Base-by-base conservation (phyloP, 2,888 invertebrate genomes). In the Lycaena phlaeas region DNA sequence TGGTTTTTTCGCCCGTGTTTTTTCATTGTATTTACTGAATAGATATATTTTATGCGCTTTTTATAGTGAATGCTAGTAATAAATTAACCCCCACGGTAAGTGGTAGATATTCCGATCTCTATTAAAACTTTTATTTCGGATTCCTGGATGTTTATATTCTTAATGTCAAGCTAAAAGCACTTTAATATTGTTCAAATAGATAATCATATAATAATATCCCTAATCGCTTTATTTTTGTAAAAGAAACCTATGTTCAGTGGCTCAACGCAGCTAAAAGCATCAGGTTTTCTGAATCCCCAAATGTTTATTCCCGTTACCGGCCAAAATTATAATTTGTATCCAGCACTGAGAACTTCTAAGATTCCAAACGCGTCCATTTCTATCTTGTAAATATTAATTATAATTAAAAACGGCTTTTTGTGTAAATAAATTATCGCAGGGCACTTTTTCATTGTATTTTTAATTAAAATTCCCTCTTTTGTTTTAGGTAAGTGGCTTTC, bases 381-480 rank as follows among this genome's bases (percentile, higher is more conserved):
- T 58, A 55, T 63, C 68, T 74, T 72, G 70, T 74, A 71, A 78
- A 81, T 76, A 79, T 79, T 78, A 79, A 78, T 84, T 77, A 72
- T 75, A 78, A 81, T 78, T 74, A 75, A 74, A 22, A 75, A 66
- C 65, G 59, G 67, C 68, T 71, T 66, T 74, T 72, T 71, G 68
- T 68, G 66, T 71, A 70, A 76, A 81, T 79, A 78, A 81, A 77
- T 77, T 73, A 74, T 64, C 67, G 64, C 56, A 53, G 56, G 59
- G 59, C 60, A 55, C 53, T 59, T 59, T 66, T 57, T 66, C 68
- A 73, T 75, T 76, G 71, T 77, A 64, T 74, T 77, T 69, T 70
- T 75, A 79, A 79, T 79, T 78, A 79, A 75, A 64, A 71, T 71
- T 64, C 66, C 59, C 49, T 59, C 62, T 68, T 68, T 75, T 74